Conservation (phyloP, 1,140 invertebrate genomes). For the Wiebesia pumilae region DNA sequence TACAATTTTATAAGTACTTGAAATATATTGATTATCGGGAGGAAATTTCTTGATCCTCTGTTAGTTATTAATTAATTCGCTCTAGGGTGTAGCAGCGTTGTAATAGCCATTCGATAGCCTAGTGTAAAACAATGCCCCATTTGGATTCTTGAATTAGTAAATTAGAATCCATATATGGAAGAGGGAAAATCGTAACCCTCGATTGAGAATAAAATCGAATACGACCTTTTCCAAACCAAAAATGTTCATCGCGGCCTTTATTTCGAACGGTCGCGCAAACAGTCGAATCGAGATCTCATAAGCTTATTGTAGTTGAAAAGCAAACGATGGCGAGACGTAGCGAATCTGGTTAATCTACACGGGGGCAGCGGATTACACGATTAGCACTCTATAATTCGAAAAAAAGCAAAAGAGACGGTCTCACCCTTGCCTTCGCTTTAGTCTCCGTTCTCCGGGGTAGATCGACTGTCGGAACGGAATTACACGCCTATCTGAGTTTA, state of each 20-base stretch:
- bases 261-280: not conserved
- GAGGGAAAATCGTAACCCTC: too few species aligned
- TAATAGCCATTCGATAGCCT: too few species aligned
- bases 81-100: too few species aligned
- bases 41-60: too few species aligned
- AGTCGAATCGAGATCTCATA: not conserved
- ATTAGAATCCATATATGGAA: too few species aligned
- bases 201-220: not conserved
- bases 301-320: conserved; percentile 34
- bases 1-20: too few species aligned
- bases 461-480: conserved; percentile 41
- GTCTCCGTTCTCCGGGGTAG: not conserved
- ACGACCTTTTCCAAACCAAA: not conserved
- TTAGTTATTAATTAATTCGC: too few species aligned
- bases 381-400: conserved; percentile 44
- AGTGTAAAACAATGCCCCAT: too few species aligned
- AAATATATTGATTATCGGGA: too few species aligned
- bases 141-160: too few species aligned
- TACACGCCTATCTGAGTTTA: conserved; percentile 36
- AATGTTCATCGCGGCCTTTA: not conserved
- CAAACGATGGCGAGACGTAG: not conserved
- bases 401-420: conserved; percentile 34
- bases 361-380: conserved; percentile 37
- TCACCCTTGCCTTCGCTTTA: not conserved
- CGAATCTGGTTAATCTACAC: conserved; percentile 25